Evolutionary conservation across 2,797 vertebrate genomes (phyloP).

Genomic region (Tauraco hartlaubi): DNA sequence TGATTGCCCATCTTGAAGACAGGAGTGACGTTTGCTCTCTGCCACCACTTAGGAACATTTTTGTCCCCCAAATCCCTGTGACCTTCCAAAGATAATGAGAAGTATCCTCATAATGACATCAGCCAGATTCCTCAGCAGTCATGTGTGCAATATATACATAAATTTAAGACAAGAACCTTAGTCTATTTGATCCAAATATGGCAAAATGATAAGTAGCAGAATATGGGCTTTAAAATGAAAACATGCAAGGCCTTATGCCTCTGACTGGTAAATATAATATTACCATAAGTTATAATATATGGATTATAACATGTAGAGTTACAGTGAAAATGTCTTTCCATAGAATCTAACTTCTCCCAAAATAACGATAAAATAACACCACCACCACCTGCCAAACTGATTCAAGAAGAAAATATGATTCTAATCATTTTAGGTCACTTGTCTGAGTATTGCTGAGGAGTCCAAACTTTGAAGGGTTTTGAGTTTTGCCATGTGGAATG

Average conservation of each 20-base stretch:
- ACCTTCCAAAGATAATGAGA: neutral
- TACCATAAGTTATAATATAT: neutral
- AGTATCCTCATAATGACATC: neutral
- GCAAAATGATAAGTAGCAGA: neutral
- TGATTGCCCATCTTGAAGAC: fast-evolving
- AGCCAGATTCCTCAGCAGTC: neutral
- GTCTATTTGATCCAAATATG: neutral
- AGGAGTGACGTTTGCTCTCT: neutral
- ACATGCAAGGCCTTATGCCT: neutral
- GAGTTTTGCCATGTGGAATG: neutral
- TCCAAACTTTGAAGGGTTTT: neutral
- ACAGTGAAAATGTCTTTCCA: neutral
- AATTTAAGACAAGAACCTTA: neutral
- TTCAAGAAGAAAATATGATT: neutral
- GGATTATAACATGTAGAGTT: neutral
- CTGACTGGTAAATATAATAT: neutral
- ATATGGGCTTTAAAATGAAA: neutral
- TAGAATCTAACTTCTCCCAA: neutral
- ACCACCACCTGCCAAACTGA: fast-evolving
- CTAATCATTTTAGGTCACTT: neutral
- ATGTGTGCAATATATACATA: neutral
- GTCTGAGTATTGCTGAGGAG: neutral
- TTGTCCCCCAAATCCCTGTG: neutral
- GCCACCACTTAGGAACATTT: neutral
- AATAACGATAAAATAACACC: neutral